These are phyloP conservation scores for Oegoconia quadripuncta DNA, from an alignment of 2,888 invertebrate genomes.

Conservation along the genomic window DNA sequence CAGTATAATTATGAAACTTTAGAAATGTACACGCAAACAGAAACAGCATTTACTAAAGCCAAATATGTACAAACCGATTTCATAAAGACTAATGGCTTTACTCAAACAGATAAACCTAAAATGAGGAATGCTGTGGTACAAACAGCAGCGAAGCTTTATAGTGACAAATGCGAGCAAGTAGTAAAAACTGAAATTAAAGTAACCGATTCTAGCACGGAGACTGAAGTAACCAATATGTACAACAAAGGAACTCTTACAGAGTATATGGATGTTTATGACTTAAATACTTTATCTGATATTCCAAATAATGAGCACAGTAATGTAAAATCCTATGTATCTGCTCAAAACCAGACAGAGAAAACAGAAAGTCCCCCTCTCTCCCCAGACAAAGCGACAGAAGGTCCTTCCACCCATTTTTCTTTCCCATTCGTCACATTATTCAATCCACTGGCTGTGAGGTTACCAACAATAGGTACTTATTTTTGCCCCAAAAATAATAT, in stretches of 20 bases:
- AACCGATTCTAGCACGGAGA: slow-evolving; percentile 44
- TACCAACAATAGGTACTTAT: slow-evolving; percentile 71
- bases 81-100: slow-evolving; percentile 34
- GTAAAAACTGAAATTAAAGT: slow-evolving; percentile 28
- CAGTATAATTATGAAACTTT: slow-evolving; percentile 50
- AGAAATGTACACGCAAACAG: slow-evolving; percentile 66
- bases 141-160: slow-evolving; percentile 40
- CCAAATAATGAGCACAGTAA: slow-evolving; percentile 17
- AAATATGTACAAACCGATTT: slow-evolving; percentile 56
- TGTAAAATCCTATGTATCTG: slow-evolving; percentile 12
- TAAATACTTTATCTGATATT: slow-evolving; percentile 15
- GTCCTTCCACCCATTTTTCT: slow-evolving; percentile 43
- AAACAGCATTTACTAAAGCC: slow-evolving; percentile 52
- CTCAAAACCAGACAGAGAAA: slow-evolving; percentile 39
- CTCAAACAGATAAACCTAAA: slow-evolving; percentile 60
- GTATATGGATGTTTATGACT: slow-evolving; percentile 23
- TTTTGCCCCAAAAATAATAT: slow-evolving; percentile 16
- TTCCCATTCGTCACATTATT: slow-evolving; percentile 67
- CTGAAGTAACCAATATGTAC: slow-evolving; percentile 27
- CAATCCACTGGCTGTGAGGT: slow-evolving; percentile 69
- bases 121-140: slow-evolving; percentile 46
- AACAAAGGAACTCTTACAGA: slow-evolving; percentile 36
- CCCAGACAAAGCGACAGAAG: slow-evolving; percentile 46
- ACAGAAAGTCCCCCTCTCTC: slow-evolving; percentile 73
- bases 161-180: slow-evolving; percentile 47